These are phyloP conservation scores for Podarcis lilfordi DNA, from an alignment of 2,797 vertebrate species.

Conservation along the genomic window DNA sequence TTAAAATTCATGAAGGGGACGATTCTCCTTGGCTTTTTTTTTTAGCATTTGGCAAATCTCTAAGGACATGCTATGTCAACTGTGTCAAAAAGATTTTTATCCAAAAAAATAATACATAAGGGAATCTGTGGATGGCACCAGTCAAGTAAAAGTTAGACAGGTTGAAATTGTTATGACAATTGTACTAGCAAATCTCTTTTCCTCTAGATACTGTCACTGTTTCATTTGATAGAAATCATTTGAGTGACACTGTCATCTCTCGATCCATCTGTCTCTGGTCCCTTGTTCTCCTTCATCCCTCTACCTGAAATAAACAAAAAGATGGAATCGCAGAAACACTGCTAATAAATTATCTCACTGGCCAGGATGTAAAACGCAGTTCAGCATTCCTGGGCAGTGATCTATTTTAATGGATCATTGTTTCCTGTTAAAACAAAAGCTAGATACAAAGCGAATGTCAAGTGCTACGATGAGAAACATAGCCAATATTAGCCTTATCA, in stretches of 20 bases:
- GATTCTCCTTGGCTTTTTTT: conserved; percentile 36
- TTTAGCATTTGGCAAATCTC: conserved; percentile 45
- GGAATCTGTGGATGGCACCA: conserved; percentile 31
- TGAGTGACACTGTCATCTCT: conserved; percentile 20
- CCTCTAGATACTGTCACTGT: background rate
- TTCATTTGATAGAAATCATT: conserved; percentile 39
- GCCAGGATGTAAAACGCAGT: background rate
- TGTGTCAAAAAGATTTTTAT: conserved; percentile 45
- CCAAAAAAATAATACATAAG: conserved; percentile 22
- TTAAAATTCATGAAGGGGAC: conserved; percentile 51
- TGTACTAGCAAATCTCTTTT: conserved; percentile 43
- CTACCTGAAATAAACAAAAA: conserved; percentile 22
- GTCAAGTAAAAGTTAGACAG: conserved; percentile 39
- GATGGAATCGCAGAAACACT: background rate
- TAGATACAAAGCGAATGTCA: background rate
- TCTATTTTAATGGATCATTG: background rate
- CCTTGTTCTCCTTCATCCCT: conserved; percentile 32
- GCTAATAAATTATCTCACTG: background rate
- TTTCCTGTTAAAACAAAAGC: conserved; percentile 34
- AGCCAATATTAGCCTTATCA: background rate
- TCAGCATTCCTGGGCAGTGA: background rate
- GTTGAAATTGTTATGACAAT: conserved; percentile 59
- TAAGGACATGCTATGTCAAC: conserved; percentile 50
- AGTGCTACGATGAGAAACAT: background rate
- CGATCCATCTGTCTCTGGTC: background rate